These are phyloP conservation scores for Caenorhabditis macrosperma DNA, from an alignment of 2,888 invertebrate genomes.

Conservation along the genomic window DNA sequence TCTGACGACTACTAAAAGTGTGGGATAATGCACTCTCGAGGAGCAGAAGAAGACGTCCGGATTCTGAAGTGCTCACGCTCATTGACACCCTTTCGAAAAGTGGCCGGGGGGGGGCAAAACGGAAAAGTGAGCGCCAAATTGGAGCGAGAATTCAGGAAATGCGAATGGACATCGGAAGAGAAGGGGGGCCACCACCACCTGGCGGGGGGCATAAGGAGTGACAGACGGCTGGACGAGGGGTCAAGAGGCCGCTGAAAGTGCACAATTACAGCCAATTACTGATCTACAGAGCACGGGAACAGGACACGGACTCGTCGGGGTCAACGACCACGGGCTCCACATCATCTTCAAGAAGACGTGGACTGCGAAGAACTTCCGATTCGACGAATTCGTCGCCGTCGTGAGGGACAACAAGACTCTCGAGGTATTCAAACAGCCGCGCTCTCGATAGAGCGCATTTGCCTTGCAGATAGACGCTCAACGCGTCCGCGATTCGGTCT, in stretches of 20 bases:
- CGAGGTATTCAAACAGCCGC: conserved; percentile 21
- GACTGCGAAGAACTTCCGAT: conserved; percentile 51
- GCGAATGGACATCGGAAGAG: conserved; percentile 20
- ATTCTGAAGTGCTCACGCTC: conserved; percentile 45
- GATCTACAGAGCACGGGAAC: conserved; percentile 33
- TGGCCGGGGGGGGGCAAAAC: not conserved
- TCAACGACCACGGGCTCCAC: conserved; percentile 60
- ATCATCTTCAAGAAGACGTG: conserved; percentile 52
- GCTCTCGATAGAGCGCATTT: not conserved
- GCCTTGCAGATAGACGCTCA: conserved; percentile 50
- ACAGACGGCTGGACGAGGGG: conserved; percentile 37
- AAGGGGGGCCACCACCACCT: conserved; percentile 16
- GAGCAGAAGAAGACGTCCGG: conserved; percentile 24
- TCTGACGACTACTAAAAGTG: conserved; percentile 39
- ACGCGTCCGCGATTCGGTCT: conserved; percentile 17
- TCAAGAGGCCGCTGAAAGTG: conserved; percentile 40
- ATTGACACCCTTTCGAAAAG: conserved; percentile 38
- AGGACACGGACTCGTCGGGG: conserved; percentile 49
- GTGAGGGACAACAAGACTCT: conserved; percentile 41
- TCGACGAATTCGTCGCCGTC: conserved; percentile 47
- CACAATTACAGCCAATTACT: conserved; percentile 53
- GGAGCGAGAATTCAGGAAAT: conserved; percentile 46
- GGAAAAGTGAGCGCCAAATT: not conserved
- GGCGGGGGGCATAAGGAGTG: conserved; percentile 14
- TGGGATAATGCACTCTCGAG: conserved; percentile 41